Conservation (phyloP, 2,797 vertebrate species). For the Malacoraja senta region DNA sequence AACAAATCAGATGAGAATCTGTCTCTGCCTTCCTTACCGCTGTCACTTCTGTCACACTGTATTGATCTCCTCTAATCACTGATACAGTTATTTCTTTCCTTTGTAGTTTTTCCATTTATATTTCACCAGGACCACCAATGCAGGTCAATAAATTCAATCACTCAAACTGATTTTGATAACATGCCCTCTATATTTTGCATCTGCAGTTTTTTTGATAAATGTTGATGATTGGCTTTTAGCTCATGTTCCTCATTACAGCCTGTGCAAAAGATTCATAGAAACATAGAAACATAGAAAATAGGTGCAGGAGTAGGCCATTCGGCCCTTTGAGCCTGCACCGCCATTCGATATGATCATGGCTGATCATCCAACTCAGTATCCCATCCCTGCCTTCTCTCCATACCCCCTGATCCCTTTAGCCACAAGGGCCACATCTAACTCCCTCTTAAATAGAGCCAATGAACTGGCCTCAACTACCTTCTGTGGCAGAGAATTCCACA, state of each 20-base stretch:
- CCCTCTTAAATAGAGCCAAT: no score
- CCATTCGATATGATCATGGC: no score
- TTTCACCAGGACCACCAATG: background rate
- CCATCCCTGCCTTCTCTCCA: no score
- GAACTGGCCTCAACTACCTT: no score
- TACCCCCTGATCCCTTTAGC: no score
- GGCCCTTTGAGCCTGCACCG: no score
- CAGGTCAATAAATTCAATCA: constrained; percentile 10
- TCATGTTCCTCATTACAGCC: background rate
- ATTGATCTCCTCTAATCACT: background rate
- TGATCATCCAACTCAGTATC: no score
- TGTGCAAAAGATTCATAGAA: background rate
- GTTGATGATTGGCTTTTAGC: background rate
- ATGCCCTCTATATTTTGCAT: constrained; percentile 13
- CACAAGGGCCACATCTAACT: no score
- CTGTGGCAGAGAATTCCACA: no score
- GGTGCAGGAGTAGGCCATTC: no score
- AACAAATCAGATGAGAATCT: background rate
- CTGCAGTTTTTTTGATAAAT: background rate
- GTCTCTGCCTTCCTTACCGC: background rate
- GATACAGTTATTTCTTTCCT: background rate
- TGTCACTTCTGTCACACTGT: background rate
- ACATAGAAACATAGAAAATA: no score
- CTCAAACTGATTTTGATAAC: background rate
- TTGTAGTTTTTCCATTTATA: background rate